Evolutionary conservation across 2,888 invertebrate genomes (phyloP), one percentile per base, ranked within the genome.

Genomic region (Xylota sylvarum): DNA sequence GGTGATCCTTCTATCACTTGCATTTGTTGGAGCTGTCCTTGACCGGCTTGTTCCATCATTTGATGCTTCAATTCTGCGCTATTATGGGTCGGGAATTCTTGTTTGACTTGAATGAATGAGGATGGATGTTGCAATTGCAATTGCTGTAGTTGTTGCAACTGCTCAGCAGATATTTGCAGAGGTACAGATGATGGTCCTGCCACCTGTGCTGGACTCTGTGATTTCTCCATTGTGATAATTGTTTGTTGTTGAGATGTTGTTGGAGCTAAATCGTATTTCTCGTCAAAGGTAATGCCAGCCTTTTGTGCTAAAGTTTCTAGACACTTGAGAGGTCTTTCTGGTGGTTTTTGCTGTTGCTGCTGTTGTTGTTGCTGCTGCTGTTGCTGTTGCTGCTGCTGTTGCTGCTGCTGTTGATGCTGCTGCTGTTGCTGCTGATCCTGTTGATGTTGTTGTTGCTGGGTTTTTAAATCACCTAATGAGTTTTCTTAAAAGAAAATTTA

Each of bases 241-340:
- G 86, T 86, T 43, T 86, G 86, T 37, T 85, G 84, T 12, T 77
- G 65, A 3, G 86, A 73, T 10, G 86, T 67, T 1, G 82, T 64
- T 14, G 86, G 86, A 37, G 95, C 95, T 81, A 95, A 95, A 91
- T 96, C 95, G 93, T 95, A 96, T 91, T 95, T 95, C 91, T 96
- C 96, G 90, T 95, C 96, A 90, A 95, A 95, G 17, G 95, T 95
- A 12, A 96, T 95, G 1, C 96, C 96, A 65, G 96, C 96, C 89
- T 96, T 96, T 90, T 96, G 95, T 12, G 96, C 96, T 82, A 96
- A 93, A 0, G 95, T 96, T 90, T 96, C 96, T 87, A 96, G 92
- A 89, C 95, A 95, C 94, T 96, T 95, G 67, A 96, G 90, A 1
- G 94, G 94, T 50, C 94, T 90, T 88, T 93, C 93, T 14, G 88